Evolutionary conservation across 2,797 vertebrate species (phyloP), one percentile per base, ranked within the genome.

Genomic region (Pipistrellus kuhlii): DNA sequence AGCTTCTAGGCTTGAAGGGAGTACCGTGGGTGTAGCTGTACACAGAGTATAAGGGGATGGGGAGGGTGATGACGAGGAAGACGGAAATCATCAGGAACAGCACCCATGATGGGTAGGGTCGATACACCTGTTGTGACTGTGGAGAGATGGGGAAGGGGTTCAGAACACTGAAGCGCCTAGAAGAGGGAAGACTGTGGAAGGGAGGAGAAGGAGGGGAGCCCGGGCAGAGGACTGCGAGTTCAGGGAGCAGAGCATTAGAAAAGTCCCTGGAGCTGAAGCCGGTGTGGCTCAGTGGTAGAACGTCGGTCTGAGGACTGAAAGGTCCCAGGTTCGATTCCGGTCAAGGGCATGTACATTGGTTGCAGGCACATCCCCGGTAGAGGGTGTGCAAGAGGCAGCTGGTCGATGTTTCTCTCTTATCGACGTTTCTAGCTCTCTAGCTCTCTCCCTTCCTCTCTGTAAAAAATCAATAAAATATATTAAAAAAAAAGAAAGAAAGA

Each of bases 81-180:
- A 99, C 96, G 3, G 83, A 4, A 0, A 98, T 68, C 59, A 99
- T 38, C 38, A 98, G 88, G 6, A 96, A 93, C 72, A 98, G 94
- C 2, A 97, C 98, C 99, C 99, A 99, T 20, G 62, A 72, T 0
- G 99, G 99, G 94, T 99, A 99, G 0, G 90, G 73, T 92, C 97
- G 97, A n/a, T 35, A 6, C 30, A 82, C 59, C 91, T 99, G 98
- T 10, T 96, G 93, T 0, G 98, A 98, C 99, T 99, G 97, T 80
- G 83, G 80, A 93, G 91, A 81, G 76, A 93, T 9, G 30, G 15
- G 64, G 59, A 35, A 53, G 48, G 21, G 71, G 11, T 76, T 82
- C 38, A n/a, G 69, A 72, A 73, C 2, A 6, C 9, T 0, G 3
- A 59, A 48, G n/a, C 35, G 64, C 5, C 53, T 21, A 18, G 17